Conservation (phyloP, 2,113 vertebrate species). For the Hippocampus abdominalis region DNA sequence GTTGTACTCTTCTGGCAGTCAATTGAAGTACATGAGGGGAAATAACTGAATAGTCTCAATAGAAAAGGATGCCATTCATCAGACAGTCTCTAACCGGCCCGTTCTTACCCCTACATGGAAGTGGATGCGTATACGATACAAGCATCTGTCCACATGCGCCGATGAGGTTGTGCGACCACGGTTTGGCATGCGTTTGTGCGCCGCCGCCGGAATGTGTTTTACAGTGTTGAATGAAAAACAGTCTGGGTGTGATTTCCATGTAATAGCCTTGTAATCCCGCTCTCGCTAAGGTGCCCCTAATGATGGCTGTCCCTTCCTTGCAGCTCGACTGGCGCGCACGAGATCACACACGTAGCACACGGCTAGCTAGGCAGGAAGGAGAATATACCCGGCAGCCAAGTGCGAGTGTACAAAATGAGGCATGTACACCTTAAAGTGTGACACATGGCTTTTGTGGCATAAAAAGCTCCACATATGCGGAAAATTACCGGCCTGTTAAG, state of each 20-base stretch:
- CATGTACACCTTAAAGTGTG: conserved; percentile 22
- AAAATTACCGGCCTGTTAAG: conserved; percentile 23
- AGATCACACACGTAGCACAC: conserved; percentile 27
- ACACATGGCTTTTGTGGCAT: conserved; percentile 18
- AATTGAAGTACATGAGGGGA: neutral
- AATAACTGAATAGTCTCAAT: neutral
- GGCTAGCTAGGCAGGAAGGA: conserved; percentile 27
- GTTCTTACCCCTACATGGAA: too few relatives aligned
- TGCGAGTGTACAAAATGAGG: conserved; percentile 24
- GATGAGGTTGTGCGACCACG: neutral
- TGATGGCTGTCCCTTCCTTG: conserved; percentile 43
- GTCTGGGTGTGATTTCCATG: conserved; percentile 57
- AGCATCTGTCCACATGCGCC: neutral
- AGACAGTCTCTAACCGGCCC: too few relatives aligned
- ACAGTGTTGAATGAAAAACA: conserved; percentile 47
- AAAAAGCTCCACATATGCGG: conserved; percentile 15
- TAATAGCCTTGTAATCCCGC: conserved; percentile 57
- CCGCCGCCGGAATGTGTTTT: conserved; percentile 43
- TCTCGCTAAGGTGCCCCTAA: conserved; percentile 51
- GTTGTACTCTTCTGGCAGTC: neutral
- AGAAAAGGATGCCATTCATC: neutral
- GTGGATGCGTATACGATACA: neutral
- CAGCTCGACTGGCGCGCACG: conserved; percentile 12
- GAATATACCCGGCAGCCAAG: conserved; percentile 10
- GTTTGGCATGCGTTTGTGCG: conserved; percentile 13